A percentile compares a stretch with the other conserved stretches of the same genome.
Conservation (phyloP, 2,888 invertebrate genomes). For the Hedya salicella region DNA sequence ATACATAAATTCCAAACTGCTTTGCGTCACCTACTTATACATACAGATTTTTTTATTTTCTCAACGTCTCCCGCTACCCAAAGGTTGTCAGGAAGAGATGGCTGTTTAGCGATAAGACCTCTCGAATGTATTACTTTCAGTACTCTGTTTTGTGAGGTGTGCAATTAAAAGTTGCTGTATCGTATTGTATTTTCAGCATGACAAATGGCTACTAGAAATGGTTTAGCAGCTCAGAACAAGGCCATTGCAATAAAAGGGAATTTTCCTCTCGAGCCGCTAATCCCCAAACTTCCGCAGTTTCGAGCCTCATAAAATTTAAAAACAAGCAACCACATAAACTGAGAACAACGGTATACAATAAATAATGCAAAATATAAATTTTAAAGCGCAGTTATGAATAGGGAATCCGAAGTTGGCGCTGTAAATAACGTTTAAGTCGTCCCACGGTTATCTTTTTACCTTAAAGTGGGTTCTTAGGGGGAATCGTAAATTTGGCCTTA, state of each 20-base stretch:
- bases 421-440: conserved; percentile 69
- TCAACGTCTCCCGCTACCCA: no score
- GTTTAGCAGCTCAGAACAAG: conserved; percentile 6
- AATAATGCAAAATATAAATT: conserved; percentile 59
- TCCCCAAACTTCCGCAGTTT: conserved; percentile 40
- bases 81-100: no score
- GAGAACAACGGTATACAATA: conserved; percentile 54
- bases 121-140: no score
- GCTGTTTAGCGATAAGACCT: no score
- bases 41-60: no score
- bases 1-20: no score
- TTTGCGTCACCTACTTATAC: no score
- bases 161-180: no score
- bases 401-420: conserved; percentile 58
- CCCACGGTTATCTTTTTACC: conserved; percentile 70
- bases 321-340: conserved; percentile 55
- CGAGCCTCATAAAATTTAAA: conserved; percentile 49
- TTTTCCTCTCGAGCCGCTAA: conserved; percentile 11
- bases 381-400: conserved; percentile 64
- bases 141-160: no score
- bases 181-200: no score
- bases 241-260: conserved; percentile 18
- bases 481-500: conserved; percentile 66
- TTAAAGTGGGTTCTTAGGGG: conserved; percentile 60
- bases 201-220: background rate